These are phyloP conservation scores for Nomada ferruginata DNA, from an alignment of 2,888 invertebrate genomes.

Conservation along the genomic window DNA sequence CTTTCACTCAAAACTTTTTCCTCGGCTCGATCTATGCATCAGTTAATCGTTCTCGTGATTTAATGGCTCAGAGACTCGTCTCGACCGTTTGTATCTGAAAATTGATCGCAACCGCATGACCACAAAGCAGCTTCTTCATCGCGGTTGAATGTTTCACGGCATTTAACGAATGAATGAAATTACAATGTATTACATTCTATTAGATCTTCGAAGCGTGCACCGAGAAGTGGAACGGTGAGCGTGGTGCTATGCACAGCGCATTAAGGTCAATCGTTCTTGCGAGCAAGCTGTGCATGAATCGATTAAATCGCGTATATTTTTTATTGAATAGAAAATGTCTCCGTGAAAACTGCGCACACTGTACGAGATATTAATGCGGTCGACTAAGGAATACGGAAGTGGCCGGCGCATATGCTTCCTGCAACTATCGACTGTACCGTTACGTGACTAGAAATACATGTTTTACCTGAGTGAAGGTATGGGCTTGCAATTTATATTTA, in stretches of 20 bases:
- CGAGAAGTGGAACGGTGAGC: slow-evolving; percentile 20
- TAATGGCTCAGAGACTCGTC: background rate
- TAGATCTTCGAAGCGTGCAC: background rate
- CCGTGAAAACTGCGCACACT: slow-evolving; percentile 16
- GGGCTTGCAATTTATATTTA: slow-evolving; percentile 25
- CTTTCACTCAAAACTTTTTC: slow-evolving; percentile 26
- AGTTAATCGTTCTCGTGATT: background rate
- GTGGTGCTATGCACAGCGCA: background rate
- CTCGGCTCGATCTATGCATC: background rate
- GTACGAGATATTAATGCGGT: slow-evolving; percentile 51
- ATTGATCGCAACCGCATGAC: background rate
- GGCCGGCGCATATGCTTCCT: slow-evolving; percentile 54
- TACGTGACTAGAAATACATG: slow-evolving; percentile 63
- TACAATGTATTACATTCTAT: background rate
- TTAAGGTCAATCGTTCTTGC: slow-evolving; percentile 36
- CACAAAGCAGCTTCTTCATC: background rate
- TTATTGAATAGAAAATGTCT: slow-evolving; percentile 38
- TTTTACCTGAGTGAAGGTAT: slow-evolving; percentile 22
- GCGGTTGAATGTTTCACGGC: background rate
- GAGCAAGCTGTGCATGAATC: background rate
- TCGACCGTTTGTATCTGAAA: background rate
- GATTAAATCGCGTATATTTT: slow-evolving; percentile 32
- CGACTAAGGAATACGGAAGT: slow-evolving; percentile 63
- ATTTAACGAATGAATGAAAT: background rate
- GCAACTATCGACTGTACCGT: slow-evolving; percentile 56